Evolutionary conservation across 1,140 invertebrate species (phyloP), one percentile per base, ranked within the genome.

Genomic region (Aleiodes sp.): DNA sequence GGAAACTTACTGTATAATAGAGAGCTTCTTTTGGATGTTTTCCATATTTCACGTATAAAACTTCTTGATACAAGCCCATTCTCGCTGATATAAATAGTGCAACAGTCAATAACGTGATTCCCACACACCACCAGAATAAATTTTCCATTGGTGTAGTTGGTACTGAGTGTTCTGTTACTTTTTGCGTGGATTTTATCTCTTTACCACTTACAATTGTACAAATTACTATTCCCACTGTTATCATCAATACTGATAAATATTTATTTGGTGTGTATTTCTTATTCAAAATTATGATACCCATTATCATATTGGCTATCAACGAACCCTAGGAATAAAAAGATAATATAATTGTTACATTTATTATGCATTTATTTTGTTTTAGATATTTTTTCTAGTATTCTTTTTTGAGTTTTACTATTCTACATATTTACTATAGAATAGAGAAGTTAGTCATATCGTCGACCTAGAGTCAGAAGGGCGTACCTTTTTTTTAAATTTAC

Each of bases 1-100:
- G 21, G 14, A 10, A 12, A 78, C 82, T 83, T 84, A 91, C 90
- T 71, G 96, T 97, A 79, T 95, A 99, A 86, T 93, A 99, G 9
- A 99, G 86, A 12, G 97, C 96, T 87, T 99, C 98, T 73, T 91
- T 89, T 0, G 98, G 94, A 88, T 98, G 93, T 87, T 99, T 99
- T 60, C 98, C 98, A 86, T 94, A 92, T 66, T 91, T 90, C 68
- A 87, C 87, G 79, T 97, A 96, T 3, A 99, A 84, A 7, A 90
- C 90, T 87, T 99, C 97, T 87, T 99, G 98, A 82, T 94, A 98
- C 70, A 99, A 96, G 2, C 98, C 98, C 94, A 99, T 96, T 68
- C 94, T 88, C 4, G 98, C 96, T 0, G 98, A 98, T 65, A 98
- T 88, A 70, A 99, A 93, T 31, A 99, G 84, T 0, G 96, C 96